These are phyloP conservation scores for Ibycter americanus DNA, from an alignment of 2,797 vertebrate genomes.

Conservation along the genomic window DNA sequence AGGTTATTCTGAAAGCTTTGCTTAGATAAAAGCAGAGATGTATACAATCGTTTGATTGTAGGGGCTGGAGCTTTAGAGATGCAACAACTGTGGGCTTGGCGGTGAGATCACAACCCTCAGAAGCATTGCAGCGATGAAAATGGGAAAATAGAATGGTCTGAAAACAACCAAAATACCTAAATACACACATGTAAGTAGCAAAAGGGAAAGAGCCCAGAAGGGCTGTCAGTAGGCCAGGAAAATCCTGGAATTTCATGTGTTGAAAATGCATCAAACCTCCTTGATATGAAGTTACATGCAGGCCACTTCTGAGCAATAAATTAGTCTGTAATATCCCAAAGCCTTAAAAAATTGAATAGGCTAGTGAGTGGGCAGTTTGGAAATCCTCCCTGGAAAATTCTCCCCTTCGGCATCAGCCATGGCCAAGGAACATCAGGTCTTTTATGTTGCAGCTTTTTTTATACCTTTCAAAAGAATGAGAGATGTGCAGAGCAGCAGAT, in stretches of 20 bases:
- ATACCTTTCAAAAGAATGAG: background rate
- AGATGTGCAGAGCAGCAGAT: background rate
- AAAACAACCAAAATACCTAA: background rate
- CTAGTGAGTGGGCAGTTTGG: background rate
- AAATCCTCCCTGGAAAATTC: background rate
- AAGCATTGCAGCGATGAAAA: background rate
- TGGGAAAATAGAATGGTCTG: background rate
- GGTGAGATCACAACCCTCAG: background rate
- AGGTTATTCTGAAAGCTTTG: background rate
- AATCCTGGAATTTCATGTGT: background rate
- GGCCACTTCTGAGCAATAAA: background rate
- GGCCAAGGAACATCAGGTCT: background rate
- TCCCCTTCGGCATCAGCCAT: background rate
- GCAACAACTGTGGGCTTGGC: background rate
- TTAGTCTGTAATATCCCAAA: background rate
- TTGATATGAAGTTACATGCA: background rate
- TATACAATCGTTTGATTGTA: background rate
- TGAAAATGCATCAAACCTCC: background rate
- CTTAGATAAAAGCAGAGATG: background rate
- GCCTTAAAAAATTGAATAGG: background rate
- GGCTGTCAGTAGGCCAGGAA: background rate
- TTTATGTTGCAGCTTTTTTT: background rate
- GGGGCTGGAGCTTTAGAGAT: background rate
- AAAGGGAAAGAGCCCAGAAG: background rate
- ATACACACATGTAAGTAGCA: background rate